Conservation (phyloP, 2,888 invertebrate species). For the Fragum whitleyi region DNA sequence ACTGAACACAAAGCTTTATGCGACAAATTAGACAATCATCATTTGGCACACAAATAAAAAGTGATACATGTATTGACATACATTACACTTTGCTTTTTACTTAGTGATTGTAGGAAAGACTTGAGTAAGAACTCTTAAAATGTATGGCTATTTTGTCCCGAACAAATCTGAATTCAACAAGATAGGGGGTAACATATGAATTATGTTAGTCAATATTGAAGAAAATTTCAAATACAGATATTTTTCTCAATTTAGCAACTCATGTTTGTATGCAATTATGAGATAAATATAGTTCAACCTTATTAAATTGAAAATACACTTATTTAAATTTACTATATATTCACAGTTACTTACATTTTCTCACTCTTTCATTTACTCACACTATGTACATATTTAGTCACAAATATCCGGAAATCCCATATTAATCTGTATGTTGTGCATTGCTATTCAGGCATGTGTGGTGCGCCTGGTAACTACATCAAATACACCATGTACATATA, state of each 20-base stretch:
- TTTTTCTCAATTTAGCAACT: not conserved
- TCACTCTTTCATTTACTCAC: not conserved
- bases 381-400: not conserved
- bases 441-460: slow-evolving; percentile 4
- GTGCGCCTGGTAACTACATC: slow-evolving; percentile 4
- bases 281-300: too few relatives aligned
- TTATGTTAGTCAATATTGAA: not conserved
- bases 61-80: not conserved
- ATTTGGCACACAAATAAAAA: not conserved
- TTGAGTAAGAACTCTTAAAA: not conserved
- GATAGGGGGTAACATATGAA: not conserved
- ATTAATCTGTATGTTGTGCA: slow-evolving; percentile 4
- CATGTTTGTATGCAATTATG: too few relatives aligned
- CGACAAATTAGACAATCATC: not conserved
- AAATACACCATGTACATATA: not conserved
- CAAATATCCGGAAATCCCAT: not conserved
- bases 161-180: not conserved
- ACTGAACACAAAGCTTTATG: not conserved
- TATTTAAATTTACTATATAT: not conserved
- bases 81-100: not conserved
- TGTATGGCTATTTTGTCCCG: not conserved
- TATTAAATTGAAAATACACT: slow-evolving; percentile 4
- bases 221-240: not conserved
- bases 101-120: not conserved
- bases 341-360: not conserved